These are phyloP conservation scores for Cylas formicarius DNA, from an alignment of 1,140 invertebrate genomes.

Conservation along the genomic window DNA sequence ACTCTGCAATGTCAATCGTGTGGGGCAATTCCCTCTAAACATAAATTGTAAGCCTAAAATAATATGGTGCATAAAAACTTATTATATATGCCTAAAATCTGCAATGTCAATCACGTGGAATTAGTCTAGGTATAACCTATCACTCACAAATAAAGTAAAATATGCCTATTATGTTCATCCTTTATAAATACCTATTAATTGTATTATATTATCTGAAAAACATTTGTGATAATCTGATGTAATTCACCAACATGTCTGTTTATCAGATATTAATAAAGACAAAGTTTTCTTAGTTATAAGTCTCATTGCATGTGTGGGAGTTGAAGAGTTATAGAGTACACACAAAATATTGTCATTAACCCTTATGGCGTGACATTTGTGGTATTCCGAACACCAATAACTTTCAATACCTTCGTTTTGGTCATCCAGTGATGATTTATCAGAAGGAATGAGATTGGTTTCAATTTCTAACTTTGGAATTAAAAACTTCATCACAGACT, in stretches of 20 bases:
- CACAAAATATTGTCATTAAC: conserved; percentile 57
- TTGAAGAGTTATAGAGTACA: conserved; percentile 56
- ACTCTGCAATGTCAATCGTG: too few relatives aligned
- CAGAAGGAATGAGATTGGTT: conserved; percentile 16
- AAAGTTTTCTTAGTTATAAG: conserved; percentile 47
- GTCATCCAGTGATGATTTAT: conserved; percentile 19
- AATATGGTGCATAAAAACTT: too few relatives aligned
- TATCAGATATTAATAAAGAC: conserved; percentile 47
- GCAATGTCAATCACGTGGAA: too few relatives aligned
- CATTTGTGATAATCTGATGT: too few relatives aligned
- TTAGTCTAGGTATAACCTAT: too few relatives aligned
- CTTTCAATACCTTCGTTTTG: conserved; percentile 53
- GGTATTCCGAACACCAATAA: conserved; percentile 76
- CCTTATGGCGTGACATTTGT: conserved; percentile 70
- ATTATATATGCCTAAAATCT: too few relatives aligned
- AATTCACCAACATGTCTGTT: conserved; percentile 47
- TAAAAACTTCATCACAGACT: conserved; percentile 47
- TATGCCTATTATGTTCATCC: too few relatives aligned
- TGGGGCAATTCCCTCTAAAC: too few relatives aligned
- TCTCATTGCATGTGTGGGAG: conserved; percentile 61
- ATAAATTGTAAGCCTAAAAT: too few relatives aligned
- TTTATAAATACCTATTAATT: too few relatives aligned
- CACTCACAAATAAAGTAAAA: too few relatives aligned
- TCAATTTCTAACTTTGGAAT: conserved; percentile 23
- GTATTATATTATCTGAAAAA: too few relatives aligned